Conservation (phyloP, 2,888 invertebrate genomes). For the Drosophila sordidula region DNA sequence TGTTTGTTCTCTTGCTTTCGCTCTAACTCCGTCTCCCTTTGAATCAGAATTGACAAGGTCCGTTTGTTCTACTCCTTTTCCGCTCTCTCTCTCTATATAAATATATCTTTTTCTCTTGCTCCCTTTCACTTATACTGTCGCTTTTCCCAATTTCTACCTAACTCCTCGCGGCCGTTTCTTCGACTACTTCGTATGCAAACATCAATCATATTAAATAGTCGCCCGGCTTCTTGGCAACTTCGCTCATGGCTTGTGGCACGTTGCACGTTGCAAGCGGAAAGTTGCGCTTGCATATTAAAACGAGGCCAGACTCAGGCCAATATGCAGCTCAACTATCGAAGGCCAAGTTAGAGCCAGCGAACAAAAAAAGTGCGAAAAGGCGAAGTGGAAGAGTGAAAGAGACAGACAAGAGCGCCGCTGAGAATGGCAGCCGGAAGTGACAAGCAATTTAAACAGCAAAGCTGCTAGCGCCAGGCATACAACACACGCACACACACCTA, state of each 20-base stretch:
- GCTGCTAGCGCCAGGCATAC: conserved; percentile 18
- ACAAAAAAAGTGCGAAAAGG: too few relatives aligned
- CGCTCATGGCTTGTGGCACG: conserved; percentile 16
- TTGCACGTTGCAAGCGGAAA: conserved; percentile 23
- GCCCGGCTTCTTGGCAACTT: conserved; percentile 24
- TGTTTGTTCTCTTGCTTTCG: background rate
- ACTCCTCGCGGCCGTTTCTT: background rate
- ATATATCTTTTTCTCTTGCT: too few relatives aligned
- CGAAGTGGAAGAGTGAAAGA: background rate
- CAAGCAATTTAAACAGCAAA: conserved; percentile 62
- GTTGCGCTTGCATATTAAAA: conserved; percentile 22
- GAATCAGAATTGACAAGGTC: conserved; percentile 39
- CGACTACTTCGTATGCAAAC: conserved; percentile 15
- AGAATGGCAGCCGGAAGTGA: conserved; percentile 49
- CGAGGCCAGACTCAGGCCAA: conserved; percentile 13
- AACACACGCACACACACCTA: conserved; percentile 8
- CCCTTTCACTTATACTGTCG: background rate
- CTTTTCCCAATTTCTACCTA: background rate
- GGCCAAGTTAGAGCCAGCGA: conserved; percentile 32
- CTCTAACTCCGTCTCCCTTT: too few relatives aligned
- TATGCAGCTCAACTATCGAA: conserved; percentile 28
- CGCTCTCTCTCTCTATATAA: background rate
- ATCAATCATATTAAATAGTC: conserved; percentile 58
- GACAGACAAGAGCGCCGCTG: background rate
- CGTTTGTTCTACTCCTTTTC: conserved; percentile 7